Base-by-base conservation (phyloP, 2,797 vertebrate genomes). In the Thalassophryne amazonica region DNA sequence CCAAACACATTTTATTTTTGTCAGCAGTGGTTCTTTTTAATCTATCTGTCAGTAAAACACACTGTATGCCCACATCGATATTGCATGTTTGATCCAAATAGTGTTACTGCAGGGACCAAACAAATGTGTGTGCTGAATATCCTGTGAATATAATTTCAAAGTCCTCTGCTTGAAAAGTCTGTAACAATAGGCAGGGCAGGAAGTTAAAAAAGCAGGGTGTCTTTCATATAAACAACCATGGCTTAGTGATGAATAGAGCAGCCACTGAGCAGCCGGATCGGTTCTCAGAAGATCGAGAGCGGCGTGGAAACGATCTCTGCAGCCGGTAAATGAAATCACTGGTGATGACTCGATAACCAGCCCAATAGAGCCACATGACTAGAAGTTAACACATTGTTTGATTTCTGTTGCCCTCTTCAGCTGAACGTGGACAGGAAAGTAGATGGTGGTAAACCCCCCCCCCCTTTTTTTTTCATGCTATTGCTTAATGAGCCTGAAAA, bases 401-500 rank as follows among this genome's bases (percentile, higher is more conserved):
- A 40, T 66, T 72, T 73, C 65, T 73, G 69, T 39, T 60, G 54
- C 59, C 23, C 49, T 49, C 33, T 55, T 53, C 50, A 78, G 73
- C 64, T 47, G 59, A 73, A 58, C 21, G 33, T 59, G 55, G 67
- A 74, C 66, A 46, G 73, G 78, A 85, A 88, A 78, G 67, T 66
- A 55, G 53, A 76, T 32, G 66, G 69, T 55, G 69, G 70, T 69
- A 59, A 30, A 59, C 54, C 33, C 50, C 63, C 53, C 48, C 65
- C 58, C 38, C n/a, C n/a, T n/a, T n/a, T 8, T 22, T 49, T 56
- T 87, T 86, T 78, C 82, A 78, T 85, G 69, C 85, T 48, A 51
- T 76, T 78, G 88, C 79, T 88, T 92, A 92, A 93, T 91, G 91
- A 91, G 87, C 88, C 88, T 89, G 88, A 93, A 92, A 93, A 93